phyloP scores from a whole-genome alignment of 2,888 invertebrate species.

The Epistrophe grossulariae region DNA sequence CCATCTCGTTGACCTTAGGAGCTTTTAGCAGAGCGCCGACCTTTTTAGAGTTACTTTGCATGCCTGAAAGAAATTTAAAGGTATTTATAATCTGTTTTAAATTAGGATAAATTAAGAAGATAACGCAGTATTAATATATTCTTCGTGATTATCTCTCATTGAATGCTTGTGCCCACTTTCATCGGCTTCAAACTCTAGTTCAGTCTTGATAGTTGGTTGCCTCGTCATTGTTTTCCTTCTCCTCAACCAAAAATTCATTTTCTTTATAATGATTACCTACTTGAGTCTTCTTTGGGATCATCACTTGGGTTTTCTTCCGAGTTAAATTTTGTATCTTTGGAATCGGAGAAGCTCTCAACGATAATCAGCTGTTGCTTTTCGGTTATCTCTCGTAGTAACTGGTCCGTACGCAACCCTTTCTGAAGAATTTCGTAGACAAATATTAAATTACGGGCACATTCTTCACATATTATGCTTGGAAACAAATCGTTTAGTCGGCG shows the following conservation, averaged over 20 bases:
- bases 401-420: slow-evolving; percentile 68
- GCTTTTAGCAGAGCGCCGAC: slow-evolving; percentile 89
- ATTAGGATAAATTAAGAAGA: too few relatives aligned
- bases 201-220: neutral
- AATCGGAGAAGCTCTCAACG: neutral
- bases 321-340: neutral
- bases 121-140: too few relatives aligned
- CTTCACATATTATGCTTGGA: slow-evolving; percentile 75
- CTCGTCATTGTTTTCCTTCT: too few relatives aligned
- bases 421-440: slow-evolving; percentile 60
- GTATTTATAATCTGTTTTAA: too few relatives aligned
- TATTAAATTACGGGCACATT: slow-evolving; percentile 66
- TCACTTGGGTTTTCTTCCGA: neutral
- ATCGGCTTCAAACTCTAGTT: slow-evolving; percentile 7
- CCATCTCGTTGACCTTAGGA: slow-evolving; percentile 88
- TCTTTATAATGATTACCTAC: neutral
- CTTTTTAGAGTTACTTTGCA: slow-evolving; percentile 91
- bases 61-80: slow-evolving; percentile 85
- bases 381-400: slow-evolving; percentile 45
- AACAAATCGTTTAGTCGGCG: slow-evolving; percentile 66
- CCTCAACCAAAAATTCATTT: neutral
- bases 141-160: too few relatives aligned
- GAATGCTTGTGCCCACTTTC: slow-evolving; percentile 7
- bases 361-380: neutral
- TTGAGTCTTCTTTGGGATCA: too few relatives aligned